These are phyloP conservation scores for Volucella inflata DNA, from an alignment of 2,888 invertebrate genomes.

Conservation along the genomic window DNA sequence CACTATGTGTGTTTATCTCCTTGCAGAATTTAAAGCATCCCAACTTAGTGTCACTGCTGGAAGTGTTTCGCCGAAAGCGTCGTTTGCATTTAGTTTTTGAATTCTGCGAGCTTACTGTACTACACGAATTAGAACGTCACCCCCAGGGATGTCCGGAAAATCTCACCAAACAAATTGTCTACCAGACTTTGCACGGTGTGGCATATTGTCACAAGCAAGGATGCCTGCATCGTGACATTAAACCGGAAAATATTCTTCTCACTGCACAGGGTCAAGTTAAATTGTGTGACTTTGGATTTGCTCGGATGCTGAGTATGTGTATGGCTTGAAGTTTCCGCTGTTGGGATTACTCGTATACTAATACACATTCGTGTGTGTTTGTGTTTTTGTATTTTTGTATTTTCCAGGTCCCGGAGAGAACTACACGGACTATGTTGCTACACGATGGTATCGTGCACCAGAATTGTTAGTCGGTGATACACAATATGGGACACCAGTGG, in stretches of 20 bases:
- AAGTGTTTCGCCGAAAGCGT: constrained; percentile 97
- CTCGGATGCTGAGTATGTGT: constrained; percentile 93
- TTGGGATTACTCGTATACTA: constrained; percentile 53
- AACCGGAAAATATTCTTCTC: constrained; percentile 98
- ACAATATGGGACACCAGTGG: constrained; percentile 93
- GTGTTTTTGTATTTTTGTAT: constrained; percentile 1
- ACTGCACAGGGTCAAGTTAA: constrained; percentile 97
- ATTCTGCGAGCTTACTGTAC: constrained; percentile 98
- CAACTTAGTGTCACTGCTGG: constrained; percentile 97
- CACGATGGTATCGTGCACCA: constrained; percentile 99
- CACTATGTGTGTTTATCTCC: neutral
- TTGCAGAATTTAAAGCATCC: constrained; percentile 98
- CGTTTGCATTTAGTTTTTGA: constrained; percentile 99
- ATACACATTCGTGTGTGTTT: constrained; percentile 49
- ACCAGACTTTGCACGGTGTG: constrained; percentile 97
- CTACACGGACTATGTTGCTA: constrained; percentile 99
- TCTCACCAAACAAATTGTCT: constrained; percentile 95
- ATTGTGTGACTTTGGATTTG: constrained; percentile 98
- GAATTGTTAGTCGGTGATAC: constrained; percentile 99
- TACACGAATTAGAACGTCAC: constrained; percentile 97
- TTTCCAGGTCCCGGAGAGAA: constrained; percentile 94
- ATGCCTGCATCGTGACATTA: constrained; percentile 98
- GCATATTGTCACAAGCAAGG: constrained; percentile 98
- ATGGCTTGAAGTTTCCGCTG: constrained; percentile 27
- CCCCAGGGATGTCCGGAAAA: constrained; percentile 96